Conservation (phyloP, 30 jellyfish, hydroid and myxozoan genomes). For the Pseudorhiza aurosa region DNA sequence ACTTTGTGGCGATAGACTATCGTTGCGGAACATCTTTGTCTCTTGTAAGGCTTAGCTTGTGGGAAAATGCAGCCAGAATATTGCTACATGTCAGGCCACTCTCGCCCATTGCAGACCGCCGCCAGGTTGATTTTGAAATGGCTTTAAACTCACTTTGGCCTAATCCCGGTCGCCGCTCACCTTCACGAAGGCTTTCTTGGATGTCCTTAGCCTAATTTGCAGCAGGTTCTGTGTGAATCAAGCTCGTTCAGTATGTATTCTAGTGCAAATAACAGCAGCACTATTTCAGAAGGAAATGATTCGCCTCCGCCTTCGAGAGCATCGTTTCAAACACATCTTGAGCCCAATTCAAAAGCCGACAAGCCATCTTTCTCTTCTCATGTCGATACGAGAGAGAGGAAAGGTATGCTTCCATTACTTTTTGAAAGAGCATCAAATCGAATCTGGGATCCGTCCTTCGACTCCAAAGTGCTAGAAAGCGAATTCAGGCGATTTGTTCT, state of each 20-base stretch:
- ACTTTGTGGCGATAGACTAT: conserved; percentile 4
- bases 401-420: conserved; percentile 90
- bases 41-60: background rate
- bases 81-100: background rate
- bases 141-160: background rate
- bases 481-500: conserved; percentile 94
- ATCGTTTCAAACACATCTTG: conserved; percentile 37
- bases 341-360: conserved; percentile 59
- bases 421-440: conserved; percentile 98
- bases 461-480: conserved; percentile 87
- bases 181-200: background rate
- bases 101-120: background rate
- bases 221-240: background rate
- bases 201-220: background rate
- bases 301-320: conserved; percentile 48
- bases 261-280: conserved; percentile 58
- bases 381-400: conserved; percentile 88
- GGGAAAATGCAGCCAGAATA: background rate
- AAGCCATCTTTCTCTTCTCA: conserved; percentile 94
- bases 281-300: conserved; percentile 60
- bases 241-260: conserved; percentile 35
- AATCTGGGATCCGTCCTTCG: conserved; percentile 92
- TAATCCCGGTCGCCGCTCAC: background rate
- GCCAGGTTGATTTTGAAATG: background rate
- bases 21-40: background rate